Percentiles rank a stretch among this genome's conserved stretches.
Evolutionary conservation across 2,797 vertebrate genomes (phyloP).

Genomic region (Rhynchonycteris naso): DNA sequence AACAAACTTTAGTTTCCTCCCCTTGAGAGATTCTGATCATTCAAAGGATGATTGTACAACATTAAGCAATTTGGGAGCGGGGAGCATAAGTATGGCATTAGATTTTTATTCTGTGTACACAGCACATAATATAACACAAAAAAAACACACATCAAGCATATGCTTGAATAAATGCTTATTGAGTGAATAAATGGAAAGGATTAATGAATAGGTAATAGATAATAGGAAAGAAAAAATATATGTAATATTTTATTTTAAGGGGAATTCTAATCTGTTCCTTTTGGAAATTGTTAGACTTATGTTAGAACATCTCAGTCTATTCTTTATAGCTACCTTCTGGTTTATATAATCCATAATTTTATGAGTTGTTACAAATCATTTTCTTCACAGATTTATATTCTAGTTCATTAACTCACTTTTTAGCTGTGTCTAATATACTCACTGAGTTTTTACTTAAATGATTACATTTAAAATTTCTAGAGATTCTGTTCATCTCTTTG

Average conservation of each 20-base stretch:
- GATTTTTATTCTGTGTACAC: constrained; percentile 34
- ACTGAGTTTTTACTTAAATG: constrained; percentile 3
- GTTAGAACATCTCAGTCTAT: neutral
- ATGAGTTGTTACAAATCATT: neutral
- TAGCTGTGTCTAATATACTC: constrained; percentile 6
- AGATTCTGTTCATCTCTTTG: neutral
- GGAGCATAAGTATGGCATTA: neutral
- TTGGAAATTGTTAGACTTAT: neutral
- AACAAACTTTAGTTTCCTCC: constrained; percentile 2
- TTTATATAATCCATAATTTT: neutral
- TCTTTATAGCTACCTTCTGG: neutral
- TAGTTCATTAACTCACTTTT: constrained; percentile 46
- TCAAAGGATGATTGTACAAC: neutral
- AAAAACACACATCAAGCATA: neutral
- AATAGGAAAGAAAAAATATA: neutral
- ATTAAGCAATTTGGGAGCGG: neutral
- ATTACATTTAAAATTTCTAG: constrained; percentile 40
- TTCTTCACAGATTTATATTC: constrained; percentile 29
- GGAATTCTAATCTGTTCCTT: neutral
- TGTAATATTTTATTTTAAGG: neutral
- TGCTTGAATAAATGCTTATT: neutral
- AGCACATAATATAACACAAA: neutral
- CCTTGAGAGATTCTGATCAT: constrained; percentile 36
- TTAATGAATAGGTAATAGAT: neutral
- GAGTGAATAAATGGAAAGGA: neutral